Percentiles rank a stretch among this genome's conserved stretches.
Evolutionary conservation across 2,113 vertebrate genomes (phyloP).

Genomic region (Vidua macroura): DNA sequence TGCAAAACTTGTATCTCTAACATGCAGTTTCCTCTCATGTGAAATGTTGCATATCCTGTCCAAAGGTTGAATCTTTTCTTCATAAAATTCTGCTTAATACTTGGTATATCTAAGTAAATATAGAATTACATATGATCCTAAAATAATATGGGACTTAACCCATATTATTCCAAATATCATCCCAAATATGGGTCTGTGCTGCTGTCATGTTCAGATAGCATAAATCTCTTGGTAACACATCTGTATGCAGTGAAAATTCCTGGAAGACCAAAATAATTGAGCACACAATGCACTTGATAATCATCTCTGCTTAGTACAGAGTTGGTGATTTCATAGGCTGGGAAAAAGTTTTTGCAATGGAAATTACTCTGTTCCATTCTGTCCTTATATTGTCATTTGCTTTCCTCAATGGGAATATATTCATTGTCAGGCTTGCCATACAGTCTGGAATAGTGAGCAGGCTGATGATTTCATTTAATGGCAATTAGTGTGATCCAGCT

Average conservation of each 20-base stretch:
- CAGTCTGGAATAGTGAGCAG: background rate
- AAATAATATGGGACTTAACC: background rate
- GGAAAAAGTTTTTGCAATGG: background rate
- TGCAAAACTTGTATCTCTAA: background rate
- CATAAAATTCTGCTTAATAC: background rate
- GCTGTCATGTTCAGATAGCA: background rate
- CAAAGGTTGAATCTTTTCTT: background rate
- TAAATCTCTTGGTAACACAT: background rate
- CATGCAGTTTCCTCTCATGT: background rate
- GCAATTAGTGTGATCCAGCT: background rate
- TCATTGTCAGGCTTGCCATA: conserved; percentile 3
- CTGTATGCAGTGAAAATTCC: background rate
- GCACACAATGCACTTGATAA: background rate
- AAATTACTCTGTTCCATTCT: conserved; percentile 1
- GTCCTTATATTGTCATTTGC: background rate
- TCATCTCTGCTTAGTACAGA: background rate
- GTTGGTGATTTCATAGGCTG: background rate
- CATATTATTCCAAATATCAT: background rate
- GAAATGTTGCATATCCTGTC: background rate
- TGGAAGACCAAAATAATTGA: background rate
- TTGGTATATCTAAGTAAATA: background rate
- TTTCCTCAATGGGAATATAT: background rate
- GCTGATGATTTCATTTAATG: conserved; percentile 15
- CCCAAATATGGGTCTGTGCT: background rate
- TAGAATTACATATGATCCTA: background rate